Conservation (phyloP, 2,888 invertebrate genomes). For the Heliconius erato region DNA sequence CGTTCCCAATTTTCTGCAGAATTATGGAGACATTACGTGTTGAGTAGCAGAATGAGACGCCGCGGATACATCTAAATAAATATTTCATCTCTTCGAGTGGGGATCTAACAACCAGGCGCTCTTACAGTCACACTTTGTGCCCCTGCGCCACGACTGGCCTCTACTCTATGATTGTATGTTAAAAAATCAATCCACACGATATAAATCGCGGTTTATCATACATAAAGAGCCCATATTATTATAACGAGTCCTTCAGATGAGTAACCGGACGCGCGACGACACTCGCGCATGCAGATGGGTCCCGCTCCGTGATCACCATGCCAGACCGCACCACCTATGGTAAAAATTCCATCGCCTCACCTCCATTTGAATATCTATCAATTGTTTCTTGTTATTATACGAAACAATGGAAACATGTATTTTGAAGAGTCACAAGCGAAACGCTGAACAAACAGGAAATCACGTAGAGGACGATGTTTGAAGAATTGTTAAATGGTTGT, state of each 20-base stretch:
- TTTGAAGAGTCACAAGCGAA: slow-evolving; percentile 62
- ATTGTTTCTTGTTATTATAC: slow-evolving; percentile 77
- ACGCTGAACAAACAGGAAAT: slow-evolving; percentile 75
- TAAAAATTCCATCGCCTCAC: slow-evolving; percentile 79
- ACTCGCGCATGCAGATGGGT: slow-evolving; percentile 79
- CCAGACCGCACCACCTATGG: slow-evolving; percentile 78
- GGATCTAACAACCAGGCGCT: too few relatives aligned
- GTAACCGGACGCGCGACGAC: slow-evolving; percentile 80
- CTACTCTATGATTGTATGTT: not conserved
- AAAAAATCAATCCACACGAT: not conserved
- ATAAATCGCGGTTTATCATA: slow-evolving; percentile 7
- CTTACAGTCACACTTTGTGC: too few relatives aligned
- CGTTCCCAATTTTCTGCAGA: too few relatives aligned
- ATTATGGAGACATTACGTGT: too few relatives aligned
- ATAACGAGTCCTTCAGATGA: slow-evolving; percentile 74
- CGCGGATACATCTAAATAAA: too few relatives aligned
- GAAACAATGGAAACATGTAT: slow-evolving; percentile 75
- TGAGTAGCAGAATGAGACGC: too few relatives aligned
- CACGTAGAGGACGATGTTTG: slow-evolving; percentile 72
- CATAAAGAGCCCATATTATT: slow-evolving; percentile 67
- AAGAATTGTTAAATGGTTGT: slow-evolving; percentile 68
- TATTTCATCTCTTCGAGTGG: too few relatives aligned
- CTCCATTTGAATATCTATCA: slow-evolving; percentile 77
- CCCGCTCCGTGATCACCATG: slow-evolving; percentile 76
- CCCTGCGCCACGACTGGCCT: too few relatives aligned